These are phyloP conservation scores for Ctenomys sociabilis DNA, from an alignment of 2,113 vertebrate species.

Conservation along the genomic window DNA sequence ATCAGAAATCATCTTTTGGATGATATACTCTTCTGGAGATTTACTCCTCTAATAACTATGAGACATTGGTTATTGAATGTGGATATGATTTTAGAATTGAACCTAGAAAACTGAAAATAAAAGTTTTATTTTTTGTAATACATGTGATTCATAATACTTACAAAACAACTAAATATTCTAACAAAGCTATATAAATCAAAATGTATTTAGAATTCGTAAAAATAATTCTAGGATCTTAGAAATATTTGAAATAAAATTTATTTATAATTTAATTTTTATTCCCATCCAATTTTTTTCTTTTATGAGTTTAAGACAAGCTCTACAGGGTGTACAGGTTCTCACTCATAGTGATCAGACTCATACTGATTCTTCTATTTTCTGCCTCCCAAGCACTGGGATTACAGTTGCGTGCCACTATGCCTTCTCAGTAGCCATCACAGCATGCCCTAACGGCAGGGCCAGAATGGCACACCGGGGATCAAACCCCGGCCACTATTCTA, in stretches of 20 bases:
- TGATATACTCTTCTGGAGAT: not conserved
- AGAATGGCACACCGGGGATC: not conserved
- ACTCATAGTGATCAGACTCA: not conserved
- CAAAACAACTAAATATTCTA: not conserved
- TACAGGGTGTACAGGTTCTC: not conserved
- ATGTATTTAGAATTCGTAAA: not conserved
- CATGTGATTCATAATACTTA: not conserved
- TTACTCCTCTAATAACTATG: constrained; percentile 3
- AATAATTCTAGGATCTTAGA: not conserved
- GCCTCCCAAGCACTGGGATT: too few species aligned
- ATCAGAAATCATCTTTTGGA: not conserved
- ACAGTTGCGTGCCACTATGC: too few species aligned
- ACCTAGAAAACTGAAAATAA: constrained; percentile 14
- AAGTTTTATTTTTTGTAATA: not conserved
- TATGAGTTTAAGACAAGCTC: too few species aligned
- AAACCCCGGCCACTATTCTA: too few species aligned
- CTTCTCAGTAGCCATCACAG: too few species aligned
- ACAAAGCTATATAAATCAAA: constrained; percentile 16
- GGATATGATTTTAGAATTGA: constrained; percentile 26
- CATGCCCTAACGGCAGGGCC: too few species aligned
- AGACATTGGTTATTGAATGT: not conserved
- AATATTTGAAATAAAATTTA: not conserved
- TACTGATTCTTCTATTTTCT: not conserved
- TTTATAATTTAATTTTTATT: not conserved
- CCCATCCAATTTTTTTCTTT: not conserved